phyloP scores from a whole-genome alignment of 2,113 vertebrate species.

The Odocoileus virginianus region DNA sequence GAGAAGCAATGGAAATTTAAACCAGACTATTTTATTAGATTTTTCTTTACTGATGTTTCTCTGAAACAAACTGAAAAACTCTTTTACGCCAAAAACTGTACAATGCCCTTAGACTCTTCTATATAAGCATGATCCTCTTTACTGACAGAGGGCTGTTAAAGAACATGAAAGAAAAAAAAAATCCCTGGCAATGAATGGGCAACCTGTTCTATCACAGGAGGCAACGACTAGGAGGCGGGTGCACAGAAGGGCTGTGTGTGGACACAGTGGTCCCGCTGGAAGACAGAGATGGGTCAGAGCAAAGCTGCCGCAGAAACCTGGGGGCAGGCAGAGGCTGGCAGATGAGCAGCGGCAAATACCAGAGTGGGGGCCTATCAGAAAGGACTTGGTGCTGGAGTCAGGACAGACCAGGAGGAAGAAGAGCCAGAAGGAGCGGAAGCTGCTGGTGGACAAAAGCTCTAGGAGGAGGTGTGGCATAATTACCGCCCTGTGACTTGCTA shows the following conservation, averaged over 20 bases:
- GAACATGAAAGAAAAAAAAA: neutral
- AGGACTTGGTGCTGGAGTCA: neutral
- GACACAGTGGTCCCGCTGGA: constrained; percentile 4
- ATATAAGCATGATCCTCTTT: neutral
- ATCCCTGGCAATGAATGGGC: neutral
- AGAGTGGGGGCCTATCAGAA: constrained; percentile 15
- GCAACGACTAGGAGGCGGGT: neutral
- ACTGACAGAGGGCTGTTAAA: neutral
- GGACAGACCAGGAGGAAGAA: constrained; percentile 66
- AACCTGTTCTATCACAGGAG: neutral
- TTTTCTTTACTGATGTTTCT: constrained; percentile 9
- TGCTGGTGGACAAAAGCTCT: constrained; percentile 69
- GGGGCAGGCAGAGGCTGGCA: neutral
- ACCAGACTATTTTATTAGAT: neutral
- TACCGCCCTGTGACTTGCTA: constrained; percentile 89
- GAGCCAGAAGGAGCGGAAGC: constrained; percentile 58
- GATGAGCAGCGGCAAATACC: neutral
- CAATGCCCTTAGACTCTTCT: neutral
- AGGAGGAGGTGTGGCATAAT: constrained; percentile 81
- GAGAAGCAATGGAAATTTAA: neutral
- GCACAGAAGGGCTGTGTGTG: neutral
- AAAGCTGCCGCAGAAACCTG: neutral
- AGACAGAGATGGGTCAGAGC: neutral
- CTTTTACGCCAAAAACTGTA: neutral
- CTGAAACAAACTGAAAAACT: neutral